These are phyloP conservation scores for Sinocyclocheilus rhinocerous DNA, from an alignment of 2,113 vertebrate species.

Conservation along the genomic window DNA sequence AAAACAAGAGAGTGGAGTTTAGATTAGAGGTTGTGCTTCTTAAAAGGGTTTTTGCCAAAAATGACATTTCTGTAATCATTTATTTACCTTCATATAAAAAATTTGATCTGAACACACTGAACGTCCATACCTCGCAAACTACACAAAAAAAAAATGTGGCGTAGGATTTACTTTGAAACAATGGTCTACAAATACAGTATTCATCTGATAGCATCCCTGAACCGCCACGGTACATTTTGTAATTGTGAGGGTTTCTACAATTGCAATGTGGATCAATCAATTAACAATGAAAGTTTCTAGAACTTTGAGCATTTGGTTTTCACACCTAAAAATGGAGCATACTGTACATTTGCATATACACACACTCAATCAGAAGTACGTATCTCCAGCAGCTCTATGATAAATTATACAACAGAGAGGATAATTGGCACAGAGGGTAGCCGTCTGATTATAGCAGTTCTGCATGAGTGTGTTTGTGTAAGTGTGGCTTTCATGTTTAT, in stretches of 20 bases:
- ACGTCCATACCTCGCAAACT: too few species aligned
- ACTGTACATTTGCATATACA: slow-evolving; percentile 29
- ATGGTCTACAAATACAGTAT: too few species aligned
- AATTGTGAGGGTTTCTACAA: too few species aligned
- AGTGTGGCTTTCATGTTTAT: slow-evolving; percentile 30
- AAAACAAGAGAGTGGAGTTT: not conserved
- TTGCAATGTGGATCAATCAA: too few species aligned
- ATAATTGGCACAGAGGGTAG: slow-evolving; percentile 49
- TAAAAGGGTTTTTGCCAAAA: not conserved
- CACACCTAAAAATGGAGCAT: slow-evolving; percentile 3
- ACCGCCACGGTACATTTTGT: too few species aligned
- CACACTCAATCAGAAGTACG: slow-evolving; percentile 29
- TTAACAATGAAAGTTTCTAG: not conserved
- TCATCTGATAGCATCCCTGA: too few species aligned
- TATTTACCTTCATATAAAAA: not conserved
- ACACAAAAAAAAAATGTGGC: too few species aligned
- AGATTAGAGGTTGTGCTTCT: not conserved
- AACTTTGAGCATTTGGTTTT: not conserved
- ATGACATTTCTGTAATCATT: not conserved
- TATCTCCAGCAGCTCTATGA: slow-evolving; percentile 47
- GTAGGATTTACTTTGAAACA: too few species aligned
- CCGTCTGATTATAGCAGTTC: slow-evolving; percentile 40
- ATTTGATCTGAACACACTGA: too few species aligned
- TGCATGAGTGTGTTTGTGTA: not conserved
- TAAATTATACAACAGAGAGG: slow-evolving; percentile 56